Conservation (phyloP, 2,888 invertebrate species). For the Rotaria sp. region DNA sequence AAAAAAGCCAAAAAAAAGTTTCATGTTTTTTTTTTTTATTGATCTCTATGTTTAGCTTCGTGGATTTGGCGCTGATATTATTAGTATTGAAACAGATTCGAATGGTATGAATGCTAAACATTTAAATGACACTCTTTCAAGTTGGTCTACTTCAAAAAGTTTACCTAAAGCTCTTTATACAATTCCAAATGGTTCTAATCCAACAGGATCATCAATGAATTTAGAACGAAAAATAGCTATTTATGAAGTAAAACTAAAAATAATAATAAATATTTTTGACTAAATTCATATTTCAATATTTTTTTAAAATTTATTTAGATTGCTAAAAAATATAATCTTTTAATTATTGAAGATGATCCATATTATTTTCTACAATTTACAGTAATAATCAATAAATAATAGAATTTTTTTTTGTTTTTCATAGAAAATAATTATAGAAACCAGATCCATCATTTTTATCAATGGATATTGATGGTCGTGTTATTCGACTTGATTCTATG, state of each 20-base stretch:
- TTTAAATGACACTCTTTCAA: slow-evolving; percentile 61
- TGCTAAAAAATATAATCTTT: slow-evolving; percentile 68
- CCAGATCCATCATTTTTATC: slow-evolving; percentile 66
- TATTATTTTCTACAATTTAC: slow-evolving; percentile 70
- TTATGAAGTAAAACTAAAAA: slow-evolving; percentile 57
- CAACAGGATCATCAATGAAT: slow-evolving; percentile 67
- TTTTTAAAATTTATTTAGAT: slow-evolving; percentile 54
- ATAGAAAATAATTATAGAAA: slow-evolving; percentile 50
- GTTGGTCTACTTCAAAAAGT: slow-evolving; percentile 54
- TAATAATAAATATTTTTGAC: not conserved
- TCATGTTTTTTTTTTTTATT: not conserved
- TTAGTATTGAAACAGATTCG: slow-evolving; percentile 67
- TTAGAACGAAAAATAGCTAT: slow-evolving; percentile 65
- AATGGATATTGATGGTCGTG: slow-evolving; percentile 69
- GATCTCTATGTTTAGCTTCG: slow-evolving; percentile 60
- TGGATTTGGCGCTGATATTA: slow-evolving; percentile 64
- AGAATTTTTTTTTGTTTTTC: not conserved
- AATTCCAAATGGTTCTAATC: slow-evolving; percentile 71
- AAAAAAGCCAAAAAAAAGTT: no score
- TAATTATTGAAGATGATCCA: slow-evolving; percentile 75
- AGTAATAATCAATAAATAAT: slow-evolving; percentile 44
- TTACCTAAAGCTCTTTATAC: slow-evolving; percentile 69
- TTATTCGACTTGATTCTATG: slow-evolving; percentile 69
- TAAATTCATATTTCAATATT: not conserved
- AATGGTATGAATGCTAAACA: slow-evolving; percentile 64